Evolutionary conservation across 2,888 invertebrate genomes (phyloP).

Genomic region (Balanococcus diminutus): DNA sequence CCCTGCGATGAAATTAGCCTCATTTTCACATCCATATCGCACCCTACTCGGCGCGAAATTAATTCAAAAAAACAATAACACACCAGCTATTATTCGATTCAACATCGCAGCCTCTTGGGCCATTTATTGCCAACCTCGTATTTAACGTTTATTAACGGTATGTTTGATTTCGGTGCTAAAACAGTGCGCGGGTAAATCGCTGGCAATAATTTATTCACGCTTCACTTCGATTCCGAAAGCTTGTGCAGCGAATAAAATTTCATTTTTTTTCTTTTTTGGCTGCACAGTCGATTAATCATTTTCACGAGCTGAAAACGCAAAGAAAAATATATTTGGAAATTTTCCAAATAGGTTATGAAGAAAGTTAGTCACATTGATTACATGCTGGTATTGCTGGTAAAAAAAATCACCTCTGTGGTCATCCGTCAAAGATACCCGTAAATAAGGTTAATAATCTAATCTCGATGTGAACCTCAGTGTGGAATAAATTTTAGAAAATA

Average conservation of each 20-base stretch:
- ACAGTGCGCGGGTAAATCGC: neutral
- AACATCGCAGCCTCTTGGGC: neutral
- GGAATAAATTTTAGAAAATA: neutral
- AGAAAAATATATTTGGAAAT: neutral
- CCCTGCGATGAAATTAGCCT: neutral
- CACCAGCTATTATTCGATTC: neutral
- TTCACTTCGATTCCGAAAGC: neutral
- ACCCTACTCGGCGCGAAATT: neutral
- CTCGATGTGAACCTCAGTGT: too few species aligned
- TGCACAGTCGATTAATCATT: conserved; percentile 13
- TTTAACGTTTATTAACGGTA: neutral
- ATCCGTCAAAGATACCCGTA: neutral
- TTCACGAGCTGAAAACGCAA: neutral
- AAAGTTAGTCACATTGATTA: neutral
- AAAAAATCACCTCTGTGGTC: neutral
- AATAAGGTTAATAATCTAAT: too few species aligned
- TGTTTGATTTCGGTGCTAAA: neutral
- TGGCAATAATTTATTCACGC: conserved; percentile 21
- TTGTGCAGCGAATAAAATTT: conserved; percentile 6
- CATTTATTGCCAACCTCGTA: neutral
- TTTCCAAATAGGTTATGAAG: neutral
- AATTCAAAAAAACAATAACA: neutral
- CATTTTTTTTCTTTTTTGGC: neutral
- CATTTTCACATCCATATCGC: neutral
- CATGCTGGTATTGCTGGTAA: neutral